These are phyloP conservation scores for Oncorhynchus kisutch DNA, from an alignment of 2,113 vertebrate genomes.

Conservation along the genomic window DNA sequence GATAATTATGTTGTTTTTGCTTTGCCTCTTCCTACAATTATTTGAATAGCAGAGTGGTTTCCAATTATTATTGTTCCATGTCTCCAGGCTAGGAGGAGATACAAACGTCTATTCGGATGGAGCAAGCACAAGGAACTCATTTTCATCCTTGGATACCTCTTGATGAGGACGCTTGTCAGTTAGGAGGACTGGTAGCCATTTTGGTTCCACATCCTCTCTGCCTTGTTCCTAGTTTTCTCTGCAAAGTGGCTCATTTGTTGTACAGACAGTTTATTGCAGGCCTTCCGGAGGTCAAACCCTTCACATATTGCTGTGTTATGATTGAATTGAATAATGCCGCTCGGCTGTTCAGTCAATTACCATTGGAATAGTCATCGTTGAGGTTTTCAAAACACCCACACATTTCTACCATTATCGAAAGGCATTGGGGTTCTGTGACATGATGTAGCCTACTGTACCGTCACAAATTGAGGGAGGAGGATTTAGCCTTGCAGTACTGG, in stretches of 20 bases:
- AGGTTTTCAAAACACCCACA: neutral
- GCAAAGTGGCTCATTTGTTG: neutral
- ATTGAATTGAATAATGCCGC: neutral
- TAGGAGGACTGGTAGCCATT: slow-evolving; percentile 4
- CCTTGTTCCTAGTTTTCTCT: neutral
- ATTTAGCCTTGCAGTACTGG: too few relatives aligned
- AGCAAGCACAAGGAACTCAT: slow-evolving; percentile 2
- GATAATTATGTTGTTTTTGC: slow-evolving; percentile 65
- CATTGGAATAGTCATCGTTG: neutral
- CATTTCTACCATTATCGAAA: too few relatives aligned
- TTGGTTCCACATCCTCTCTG: neutral
- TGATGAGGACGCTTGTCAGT: neutral
- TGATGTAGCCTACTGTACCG: too few relatives aligned
- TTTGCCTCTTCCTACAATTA: slow-evolving; percentile 41
- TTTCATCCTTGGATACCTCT: neutral
- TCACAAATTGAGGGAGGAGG: neutral
- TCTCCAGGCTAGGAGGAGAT: slow-evolving; percentile 13
- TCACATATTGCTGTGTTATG: neutral
- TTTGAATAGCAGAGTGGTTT: slow-evolving; percentile 55
- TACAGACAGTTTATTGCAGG: neutral
- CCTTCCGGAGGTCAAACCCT: neutral
- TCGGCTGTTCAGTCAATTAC: neutral
- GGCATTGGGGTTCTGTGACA: too few relatives aligned
- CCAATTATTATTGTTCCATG: slow-evolving; percentile 23
- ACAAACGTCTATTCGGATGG: neutral